Evolutionary conservation across 2,888 invertebrate genomes (phyloP), one percentile per base, ranked within the genome.

Genomic region (Sisyra nigra): DNA sequence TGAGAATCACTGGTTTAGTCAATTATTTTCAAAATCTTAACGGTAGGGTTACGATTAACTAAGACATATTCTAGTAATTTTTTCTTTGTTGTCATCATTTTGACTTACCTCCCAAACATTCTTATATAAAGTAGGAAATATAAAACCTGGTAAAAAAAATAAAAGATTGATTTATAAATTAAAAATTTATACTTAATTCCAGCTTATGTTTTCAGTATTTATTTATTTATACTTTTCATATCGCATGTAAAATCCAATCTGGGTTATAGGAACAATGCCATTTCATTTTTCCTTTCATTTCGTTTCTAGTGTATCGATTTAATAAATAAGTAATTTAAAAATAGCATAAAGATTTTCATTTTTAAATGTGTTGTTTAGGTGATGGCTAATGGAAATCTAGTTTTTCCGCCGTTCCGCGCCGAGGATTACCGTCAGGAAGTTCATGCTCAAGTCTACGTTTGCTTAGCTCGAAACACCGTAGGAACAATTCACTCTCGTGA

Each of bases 351-450:
- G 17, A 37, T 37, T 15, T 38, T 17, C 14, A 17, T 38, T 15
- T 8, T 38, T 14, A 2, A 34, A n/a, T 39, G 59, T 33, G 46
- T 61, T 41, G 56, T 63, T 11, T 66, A 84, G 76, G 81, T 86
- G 45, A 64, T 88, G 54, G 81, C 88, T 44, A 92, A 93, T 63
- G 92, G 93, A 57, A 91, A 92, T 58, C 68, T 94, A 55, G 84
- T 89, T 41, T 92, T 94, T 62, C 89, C 89, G 46, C 91, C 93
- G 30, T 94, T 94, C 74, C 78, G 91, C 46, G 89, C 89, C 41
- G 87, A 88, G 62, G 87, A 88, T 61, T 93, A 92, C 59, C 76
- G 87, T 36, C 89, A 92, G 63, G 88, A 91, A 62, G 88, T 93
- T 38, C 93, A 94, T 61, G 88, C 91, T 47, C 89, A 91, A 65